phyloP scores from a whole-genome alignment of 2,113 vertebrate species.

The Psittacara wagleri region DNA sequence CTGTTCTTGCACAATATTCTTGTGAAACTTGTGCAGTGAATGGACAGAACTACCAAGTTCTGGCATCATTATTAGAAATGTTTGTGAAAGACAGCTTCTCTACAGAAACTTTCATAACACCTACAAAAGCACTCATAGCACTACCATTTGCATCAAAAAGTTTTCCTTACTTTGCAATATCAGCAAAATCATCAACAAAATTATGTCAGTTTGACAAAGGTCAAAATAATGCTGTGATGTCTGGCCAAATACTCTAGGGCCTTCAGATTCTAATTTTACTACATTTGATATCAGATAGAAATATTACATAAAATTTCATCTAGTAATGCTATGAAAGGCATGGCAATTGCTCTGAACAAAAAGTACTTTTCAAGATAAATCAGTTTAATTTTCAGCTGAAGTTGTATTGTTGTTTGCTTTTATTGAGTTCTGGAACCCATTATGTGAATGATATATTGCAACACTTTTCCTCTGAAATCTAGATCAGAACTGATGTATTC shows the following conservation, averaged over 20 bases:
- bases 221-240: background rate
- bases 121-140: background rate
- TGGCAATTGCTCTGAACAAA: background rate
- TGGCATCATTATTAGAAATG: background rate
- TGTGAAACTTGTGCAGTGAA: background rate
- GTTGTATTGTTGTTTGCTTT: background rate
- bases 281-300: background rate
- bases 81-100: background rate
- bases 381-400: background rate
- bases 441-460: background rate
- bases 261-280: background rate
- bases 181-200: background rate
- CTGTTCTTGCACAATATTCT: background rate
- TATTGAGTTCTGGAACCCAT: background rate
- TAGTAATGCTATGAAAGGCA: background rate
- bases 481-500: background rate
- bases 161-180: background rate
- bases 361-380: background rate
- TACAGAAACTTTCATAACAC: background rate
- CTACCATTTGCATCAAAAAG: background rate
- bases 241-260: background rate
- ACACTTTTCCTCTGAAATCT: background rate
- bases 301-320: background rate
- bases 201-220: background rate
- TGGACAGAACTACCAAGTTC: background rate